These are phyloP conservation scores for Eriocheir sinensis DNA, from an alignment of 1,140 invertebrate genomes.

Conservation along the genomic window DNA sequence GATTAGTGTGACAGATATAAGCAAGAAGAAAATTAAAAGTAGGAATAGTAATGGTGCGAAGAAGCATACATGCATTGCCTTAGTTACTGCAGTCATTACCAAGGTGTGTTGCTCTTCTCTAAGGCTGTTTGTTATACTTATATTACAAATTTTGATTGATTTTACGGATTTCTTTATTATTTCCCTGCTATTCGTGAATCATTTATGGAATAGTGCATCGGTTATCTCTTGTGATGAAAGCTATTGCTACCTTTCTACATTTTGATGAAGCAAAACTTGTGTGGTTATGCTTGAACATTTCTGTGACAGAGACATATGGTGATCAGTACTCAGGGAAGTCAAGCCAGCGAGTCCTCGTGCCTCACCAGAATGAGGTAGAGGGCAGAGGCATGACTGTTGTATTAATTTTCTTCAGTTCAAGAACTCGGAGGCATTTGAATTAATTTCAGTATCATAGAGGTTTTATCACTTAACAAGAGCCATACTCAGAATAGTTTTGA, in stretches of 20 bases:
- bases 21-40: neutral
- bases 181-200: neutral
- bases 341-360: neutral
- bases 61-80: slow-evolving; percentile 1
- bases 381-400: neutral
- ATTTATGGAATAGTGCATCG: neutral
- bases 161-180: neutral
- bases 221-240: neutral
- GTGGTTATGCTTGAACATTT: neutral
- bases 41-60: neutral
- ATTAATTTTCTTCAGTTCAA: neutral
- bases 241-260: neutral
- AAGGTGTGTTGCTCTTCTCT: neutral
- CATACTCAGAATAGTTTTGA: no score
- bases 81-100: neutral
- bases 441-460: no score
- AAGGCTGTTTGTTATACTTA: no score
- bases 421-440: neutral
- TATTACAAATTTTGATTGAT: neutral
- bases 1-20: neutral
- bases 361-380: neutral
- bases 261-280: neutral
- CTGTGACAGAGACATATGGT: neutral
- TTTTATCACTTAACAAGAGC: neutral
- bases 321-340: slow-evolving; percentile 6